Evolutionary conservation across 2,113 vertebrate genomes (phyloP).

Genomic region (Limanda limanda): DNA sequence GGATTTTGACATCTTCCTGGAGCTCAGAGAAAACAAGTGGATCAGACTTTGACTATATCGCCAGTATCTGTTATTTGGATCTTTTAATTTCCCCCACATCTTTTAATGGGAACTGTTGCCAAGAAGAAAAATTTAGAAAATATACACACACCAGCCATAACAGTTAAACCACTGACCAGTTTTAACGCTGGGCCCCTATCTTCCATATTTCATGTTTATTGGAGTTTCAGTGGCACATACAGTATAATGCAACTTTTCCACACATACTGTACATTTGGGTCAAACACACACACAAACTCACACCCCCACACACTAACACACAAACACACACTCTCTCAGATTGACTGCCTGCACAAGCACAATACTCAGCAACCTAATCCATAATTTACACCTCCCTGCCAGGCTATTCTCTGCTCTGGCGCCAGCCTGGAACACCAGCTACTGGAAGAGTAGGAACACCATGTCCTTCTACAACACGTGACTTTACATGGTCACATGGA

Average conservation of each 20-base stretch:
- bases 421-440: slow-evolving; percentile 62
- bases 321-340: slow-evolving; percentile 20
- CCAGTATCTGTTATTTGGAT: too few relatives aligned
- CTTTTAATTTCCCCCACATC: too few relatives aligned
- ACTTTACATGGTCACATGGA: slow-evolving; percentile 37
- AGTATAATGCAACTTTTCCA: slow-evolving; percentile 12
- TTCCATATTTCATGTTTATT: neutral
- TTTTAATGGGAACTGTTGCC: too few relatives aligned
- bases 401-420: slow-evolving; percentile 68
- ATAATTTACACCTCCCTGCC: slow-evolving; percentile 79
- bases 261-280: slow-evolving; percentile 13
- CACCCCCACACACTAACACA: neutral
- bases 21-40: neutral
- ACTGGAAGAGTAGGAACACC: slow-evolving; percentile 68
- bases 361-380: slow-evolving; percentile 68
- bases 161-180: neutral
- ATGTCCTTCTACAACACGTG: slow-evolving; percentile 56
- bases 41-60: neutral
- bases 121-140: too few relatives aligned
- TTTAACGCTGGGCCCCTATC: neutral
- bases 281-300: neutral
- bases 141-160: neutral
- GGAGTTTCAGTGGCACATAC: neutral
- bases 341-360: slow-evolving; percentile 45
- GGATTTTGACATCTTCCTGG: too few relatives aligned